Base-by-base conservation (phyloP, 2,113 vertebrate genomes). In the Rousettus leschenaultii region DNA sequence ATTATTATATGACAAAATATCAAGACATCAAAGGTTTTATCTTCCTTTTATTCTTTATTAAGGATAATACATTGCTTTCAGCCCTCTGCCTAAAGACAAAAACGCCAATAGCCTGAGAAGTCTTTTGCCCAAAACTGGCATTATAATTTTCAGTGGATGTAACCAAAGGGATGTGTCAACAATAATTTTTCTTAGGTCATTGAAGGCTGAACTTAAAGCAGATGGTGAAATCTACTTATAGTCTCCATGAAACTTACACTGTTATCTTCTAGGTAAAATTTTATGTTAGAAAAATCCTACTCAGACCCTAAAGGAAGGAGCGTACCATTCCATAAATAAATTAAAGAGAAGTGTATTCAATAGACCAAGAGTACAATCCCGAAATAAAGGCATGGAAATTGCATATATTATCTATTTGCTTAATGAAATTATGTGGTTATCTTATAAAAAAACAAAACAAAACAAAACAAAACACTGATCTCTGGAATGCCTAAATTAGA, bases 261-360 rank as follows among this genome's bases (percentile, higher is more conserved):
- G 16, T 85, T 96, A 87, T 88, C 24, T 77, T 94, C 45, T 43
- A 13, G 9, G 51, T 19, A 90, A 91, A 74, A n/a, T 75, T 84
- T 95, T 24, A 80, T 88, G 90, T 85, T 43, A 80, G 53, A 86
- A 92, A 93, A 92, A 70, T 88, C n/a, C 35, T 78, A 68, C 35
- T 90, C 55, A 89, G 16, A 43, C 5, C 38, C 96, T 94, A 82
- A 92, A 78, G 53, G 96, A 91, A 86, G 22, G 43, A 92, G 5
- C 45, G 75, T 95, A 78, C 5, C 48, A 13, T 85, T 91, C 21
- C 55, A 53, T 91, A 91, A 91, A 74, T 61, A 78, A 33, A 82
- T 77, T 55, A 78, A 82, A 59, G 22, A 87, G 48, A 89, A 86
- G 7, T 45, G 9, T 21, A 68, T 85, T 88, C 40, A 63, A 73